Evolutionary conservation across 30 jellyfish, hydroid and myxozoan genomes (phyloP), one percentile per base, ranked within the genome.

Genomic region (Turritopsis dohrnii): DNA sequence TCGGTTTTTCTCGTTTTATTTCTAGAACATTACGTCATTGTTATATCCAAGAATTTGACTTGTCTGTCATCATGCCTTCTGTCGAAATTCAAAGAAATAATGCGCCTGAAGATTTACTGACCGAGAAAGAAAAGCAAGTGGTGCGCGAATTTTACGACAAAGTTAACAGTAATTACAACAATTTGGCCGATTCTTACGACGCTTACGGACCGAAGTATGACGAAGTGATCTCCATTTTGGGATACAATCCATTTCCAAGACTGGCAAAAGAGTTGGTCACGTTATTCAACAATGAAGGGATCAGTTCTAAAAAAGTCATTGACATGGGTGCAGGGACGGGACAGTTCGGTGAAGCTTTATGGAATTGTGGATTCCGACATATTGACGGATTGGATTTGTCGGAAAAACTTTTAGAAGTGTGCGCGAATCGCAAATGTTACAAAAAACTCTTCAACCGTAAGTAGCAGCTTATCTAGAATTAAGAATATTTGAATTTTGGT

Each of bases 311-410:
- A 69, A 69, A 27, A 27, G 30, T 69, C 8, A n/a, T 69, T n/a
- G 77, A 69, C 30, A 27, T 69, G 9, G 77, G 77, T n/a, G 28
- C 31, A 8, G 77, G 77, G 9, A 69, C 28, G 16, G 77, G 77
- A 7, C 9, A 69, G 22, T 23, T 69, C 19, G 77, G 77, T 0
- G 30, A 69, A 69, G 9, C 77, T 69, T 27, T 69, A n/a, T 23
- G 28, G 28, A 27, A 69, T n/a, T 23, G 30, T 9, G 77, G 77
- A 9, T 69, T 69, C 30, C 0, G 30, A 69, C 9, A 69, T 69
- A 69, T 69, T 27, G 77, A 69, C 30, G 77, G 77, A 69, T 69
- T 69, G 19, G 77, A 69, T 69, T n/a, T 69, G 30, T 69, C 77
- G 77, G 77, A 69, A 27, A 69, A 69, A 27, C 8, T 69, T 23